These are phyloP conservation scores for Acanthaster planci DNA, from an alignment of 35 echinoderm and acorn worm species.

Conservation along the genomic window DNA sequence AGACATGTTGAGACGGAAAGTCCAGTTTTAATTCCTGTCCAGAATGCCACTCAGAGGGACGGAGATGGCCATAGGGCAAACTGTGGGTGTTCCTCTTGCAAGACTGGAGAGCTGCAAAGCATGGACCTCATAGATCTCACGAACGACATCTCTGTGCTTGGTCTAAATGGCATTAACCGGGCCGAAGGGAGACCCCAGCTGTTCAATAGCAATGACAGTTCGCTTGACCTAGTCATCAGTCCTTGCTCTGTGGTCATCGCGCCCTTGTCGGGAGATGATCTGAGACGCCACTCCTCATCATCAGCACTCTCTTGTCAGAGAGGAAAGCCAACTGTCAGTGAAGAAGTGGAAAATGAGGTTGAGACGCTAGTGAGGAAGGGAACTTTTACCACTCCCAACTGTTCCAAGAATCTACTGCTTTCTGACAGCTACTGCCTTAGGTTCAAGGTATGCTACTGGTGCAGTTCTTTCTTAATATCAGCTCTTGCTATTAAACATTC, in stretches of 20 bases:
- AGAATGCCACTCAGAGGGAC: too few relatives aligned
- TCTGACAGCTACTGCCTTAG: too few relatives aligned
- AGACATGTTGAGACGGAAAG: too few relatives aligned
- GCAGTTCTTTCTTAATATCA: too few relatives aligned
- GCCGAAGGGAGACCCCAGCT: not conserved
- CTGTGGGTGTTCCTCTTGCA: not conserved
- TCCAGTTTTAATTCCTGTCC: too few relatives aligned
- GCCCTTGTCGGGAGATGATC: not conserved
- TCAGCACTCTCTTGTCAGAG: not conserved
- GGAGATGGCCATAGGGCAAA: not conserved
- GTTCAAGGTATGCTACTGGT: too few relatives aligned
- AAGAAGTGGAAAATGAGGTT: not conserved
- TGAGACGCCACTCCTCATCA: not conserved
- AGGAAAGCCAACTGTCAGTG: too few relatives aligned
- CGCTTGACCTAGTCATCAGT: not conserved
- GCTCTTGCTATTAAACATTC: too few relatives aligned
- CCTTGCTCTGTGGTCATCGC: not conserved
- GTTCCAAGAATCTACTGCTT: too few relatives aligned
- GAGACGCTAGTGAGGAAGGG: too few relatives aligned
- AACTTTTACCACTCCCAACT: too few relatives aligned
- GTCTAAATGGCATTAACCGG: not conserved
- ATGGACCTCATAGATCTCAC: not conserved
- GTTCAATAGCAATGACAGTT: not conserved
- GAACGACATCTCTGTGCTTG: not conserved
- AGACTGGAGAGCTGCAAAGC: not conserved